Evolutionary conservation across 2,888 invertebrate genomes (phyloP), one percentile per base, ranked within the genome.

Genomic region (Drosophila leonis): DNA sequence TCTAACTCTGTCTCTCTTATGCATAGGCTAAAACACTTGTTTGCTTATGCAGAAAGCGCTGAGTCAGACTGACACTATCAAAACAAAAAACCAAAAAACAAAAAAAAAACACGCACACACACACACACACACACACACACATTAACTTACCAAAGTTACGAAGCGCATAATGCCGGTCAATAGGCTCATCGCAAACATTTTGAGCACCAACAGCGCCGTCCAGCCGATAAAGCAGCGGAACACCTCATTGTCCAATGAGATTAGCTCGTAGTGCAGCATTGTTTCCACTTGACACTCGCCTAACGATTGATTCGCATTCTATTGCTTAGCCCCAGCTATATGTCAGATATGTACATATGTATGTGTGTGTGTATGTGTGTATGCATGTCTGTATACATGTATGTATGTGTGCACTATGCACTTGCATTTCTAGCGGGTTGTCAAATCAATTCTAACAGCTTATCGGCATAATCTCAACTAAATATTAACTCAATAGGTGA

Each of bases 141-240:
- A 35, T n/a, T 8, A 39, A 65, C 78, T 81, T 76, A 93, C 93
- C 90, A 84, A 75, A 51, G 92, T 94, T 42, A 81, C 80, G 24
- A 93, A 90, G n/a, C 94, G 85, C 60, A 90, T 86, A 12, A 91
- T 65, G 8, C 91, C 93, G 5, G 93, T 93, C n/a, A 94, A 75
- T 2, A 91, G 20, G 7, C 91, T 83, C 92, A 94, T 92, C 4
- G 87, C 65, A 37, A 93, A 74, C 84, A 93, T 91, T 89, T 94
- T 94, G 0, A 93, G 65, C 3, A 91, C 89, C 52, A 94, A 72
- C 31, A 94, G 37, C 4, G 89, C 86, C 8, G 83, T 73, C 90
- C 94, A 93, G 60, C 93, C 92, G 10, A 90, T 73, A 80, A 92
- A 94, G 13, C 90, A 77, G 24, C 80, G 84, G 64, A 93, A 93